These are phyloP conservation scores for Dysmachus trigonus DNA, from an alignment of 2,888 invertebrate genomes.

Conservation along the genomic window DNA sequence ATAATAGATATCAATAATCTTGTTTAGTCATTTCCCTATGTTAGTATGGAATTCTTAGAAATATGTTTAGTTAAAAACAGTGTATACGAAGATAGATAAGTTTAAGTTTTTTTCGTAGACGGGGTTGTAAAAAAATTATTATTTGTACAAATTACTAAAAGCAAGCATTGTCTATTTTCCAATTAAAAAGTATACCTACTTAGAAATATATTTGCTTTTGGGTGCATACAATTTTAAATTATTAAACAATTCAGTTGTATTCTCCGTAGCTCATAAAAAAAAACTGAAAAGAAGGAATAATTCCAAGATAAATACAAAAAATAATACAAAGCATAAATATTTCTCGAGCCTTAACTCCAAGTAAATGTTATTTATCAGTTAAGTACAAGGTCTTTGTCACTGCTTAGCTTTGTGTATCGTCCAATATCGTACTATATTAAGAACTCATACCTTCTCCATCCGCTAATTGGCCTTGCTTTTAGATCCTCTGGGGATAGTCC, in stretches of 20 bases:
- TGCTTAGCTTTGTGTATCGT: background rate
- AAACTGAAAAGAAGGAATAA: no score
- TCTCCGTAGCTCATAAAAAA: background rate
- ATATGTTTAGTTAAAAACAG: no score
- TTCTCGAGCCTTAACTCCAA: background rate
- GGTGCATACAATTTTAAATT: background rate
- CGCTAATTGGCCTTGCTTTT: slow-evolving; percentile 78
- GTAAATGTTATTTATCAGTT: background rate
- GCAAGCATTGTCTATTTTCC: background rate
- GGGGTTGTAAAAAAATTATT: no score
- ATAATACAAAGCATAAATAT: background rate
- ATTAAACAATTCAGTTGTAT: background rate
- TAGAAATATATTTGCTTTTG: background rate
- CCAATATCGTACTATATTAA: background rate
- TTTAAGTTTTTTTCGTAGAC: no score
- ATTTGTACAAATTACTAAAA: no score
- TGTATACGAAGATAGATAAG: no score
- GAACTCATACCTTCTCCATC: slow-evolving; percentile 83
- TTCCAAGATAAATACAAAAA: background rate
- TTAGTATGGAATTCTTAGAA: no score
- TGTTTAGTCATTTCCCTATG: no score
- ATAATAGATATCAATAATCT: no score
- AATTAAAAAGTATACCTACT: background rate
- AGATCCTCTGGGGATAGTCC: slow-evolving; percentile 84
- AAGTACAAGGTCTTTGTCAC: background rate